Conservation (phyloP, 2,797 vertebrate species). For the Chiroxiphia lanceolata region DNA sequence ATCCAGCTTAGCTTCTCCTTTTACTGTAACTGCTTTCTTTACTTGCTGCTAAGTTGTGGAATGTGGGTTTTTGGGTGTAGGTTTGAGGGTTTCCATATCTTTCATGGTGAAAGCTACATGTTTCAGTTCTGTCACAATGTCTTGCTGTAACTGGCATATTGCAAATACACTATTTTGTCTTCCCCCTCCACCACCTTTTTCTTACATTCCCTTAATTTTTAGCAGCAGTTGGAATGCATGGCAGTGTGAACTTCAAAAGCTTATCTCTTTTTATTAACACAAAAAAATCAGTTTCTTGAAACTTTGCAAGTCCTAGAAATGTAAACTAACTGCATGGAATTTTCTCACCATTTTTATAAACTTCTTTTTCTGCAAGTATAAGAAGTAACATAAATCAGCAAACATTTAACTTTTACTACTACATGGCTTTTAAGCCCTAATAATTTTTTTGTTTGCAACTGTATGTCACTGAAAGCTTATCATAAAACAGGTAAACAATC, state of each 20-base stretch:
- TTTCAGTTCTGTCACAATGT: neutral
- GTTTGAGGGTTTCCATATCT: neutral
- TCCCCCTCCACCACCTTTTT: accelerated
- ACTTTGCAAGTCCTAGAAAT: neutral
- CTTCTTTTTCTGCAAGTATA: neutral
- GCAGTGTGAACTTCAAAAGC: neutral
- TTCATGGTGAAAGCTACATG: neutral
- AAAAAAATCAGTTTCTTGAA: neutral
- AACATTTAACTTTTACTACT: neutral
- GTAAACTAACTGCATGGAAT: neutral
- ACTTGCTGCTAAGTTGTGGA: neutral
- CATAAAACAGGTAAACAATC: neutral
- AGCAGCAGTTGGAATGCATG: neutral
- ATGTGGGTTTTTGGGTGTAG: neutral
- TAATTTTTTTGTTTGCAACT: neutral
- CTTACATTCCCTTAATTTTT: neutral
- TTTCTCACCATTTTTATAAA: neutral
- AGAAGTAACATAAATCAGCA: neutral
- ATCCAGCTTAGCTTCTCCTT: neutral
- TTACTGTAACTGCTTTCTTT: neutral
- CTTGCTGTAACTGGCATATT: neutral
- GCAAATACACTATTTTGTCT: neutral
- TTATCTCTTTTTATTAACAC: neutral
- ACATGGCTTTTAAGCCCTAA: neutral
- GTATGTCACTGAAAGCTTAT: neutral